These are phyloP conservation scores for Heliocidaris tuberculata DNA, from an alignment of 35 echinoderm and acorn worm genomes.

Conservation along the genomic window DNA sequence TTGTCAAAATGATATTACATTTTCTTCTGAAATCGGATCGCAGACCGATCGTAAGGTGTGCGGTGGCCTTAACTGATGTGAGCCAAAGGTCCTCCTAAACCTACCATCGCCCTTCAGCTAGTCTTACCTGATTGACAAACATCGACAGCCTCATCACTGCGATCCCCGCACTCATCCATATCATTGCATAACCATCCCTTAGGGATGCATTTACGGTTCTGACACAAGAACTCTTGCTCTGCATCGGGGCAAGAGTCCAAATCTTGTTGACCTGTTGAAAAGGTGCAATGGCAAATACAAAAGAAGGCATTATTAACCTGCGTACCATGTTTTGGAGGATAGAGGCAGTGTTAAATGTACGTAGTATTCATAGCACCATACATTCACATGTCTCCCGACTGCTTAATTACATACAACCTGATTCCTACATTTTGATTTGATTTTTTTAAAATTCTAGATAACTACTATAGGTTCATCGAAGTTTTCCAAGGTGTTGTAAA, in stretches of 20 bases:
- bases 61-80: no score
- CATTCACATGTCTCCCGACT: background rate
- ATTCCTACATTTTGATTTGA: background rate
- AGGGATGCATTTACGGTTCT: conserved; percentile 53
- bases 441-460: background rate
- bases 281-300: background rate
- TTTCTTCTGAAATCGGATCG: no score
- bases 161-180: conserved; percentile 49
- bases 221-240: conserved; percentile 35
- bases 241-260: background rate
- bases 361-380: background rate
- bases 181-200: conserved; percentile 50
- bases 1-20: no score
- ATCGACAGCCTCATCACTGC: conserved; percentile 36
- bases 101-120: background rate
- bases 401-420: background rate
- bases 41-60: no score
- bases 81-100: background rate
- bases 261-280: conserved; percentile 33
- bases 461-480: no score
- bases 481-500: no score
- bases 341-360: background rate
- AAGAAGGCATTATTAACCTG: background rate
- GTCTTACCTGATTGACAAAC: conserved; percentile 41
- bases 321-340: background rate